Evolutionary conservation across 2,888 invertebrate genomes (phyloP), one percentile per base, ranked within the genome.

Genomic region (Bellardia pandia): DNA sequence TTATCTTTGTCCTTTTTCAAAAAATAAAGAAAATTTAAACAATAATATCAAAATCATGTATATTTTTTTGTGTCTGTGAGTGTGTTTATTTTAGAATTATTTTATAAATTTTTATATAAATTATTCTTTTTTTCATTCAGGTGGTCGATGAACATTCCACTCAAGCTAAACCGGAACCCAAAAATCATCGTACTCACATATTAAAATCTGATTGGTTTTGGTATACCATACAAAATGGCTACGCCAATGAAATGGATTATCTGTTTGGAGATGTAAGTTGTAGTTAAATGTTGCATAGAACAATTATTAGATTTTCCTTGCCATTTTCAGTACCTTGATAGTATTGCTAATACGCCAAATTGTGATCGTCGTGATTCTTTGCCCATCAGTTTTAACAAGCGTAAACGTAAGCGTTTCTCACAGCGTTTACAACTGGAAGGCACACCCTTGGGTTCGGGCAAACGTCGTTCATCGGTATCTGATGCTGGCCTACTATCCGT

Each of bases 201-300:
- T 96, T 98, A 78, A 98, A 97, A 94, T 97, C 97, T 7, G 98
- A 99, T 94, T 99, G 99, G 99, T 99, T 99, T 94, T 99, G 99
- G 99, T 98, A 97, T 56, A 98, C 98, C 69, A 98, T 99, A 88
- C 99, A 99, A 94, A 98, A 99, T 94, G 98, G 98, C 91, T 97
- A 97, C 89, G 98, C 98, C 87, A 97, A 97, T 91, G 99, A 99
- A 93, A 96, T 96, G 92, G 96, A 98, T 90, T 98, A 98, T 94
- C 95, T 96, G 23, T 98, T 97, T 92, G 96, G 97, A 94, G 96
- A 97, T 94, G 97, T 97, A 94, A 96, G 96, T 95, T 64, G 37
- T 23, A 3, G 4, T 9, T 16, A 66, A 53, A 33, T 16, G 3
- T 16, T 14, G 14, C 16, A 53, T 30, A 8, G 42, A 62, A 45